Evolutionary conservation across 1,140 invertebrate genomes (phyloP).

Genomic region (Aphis gossypii): DNA sequence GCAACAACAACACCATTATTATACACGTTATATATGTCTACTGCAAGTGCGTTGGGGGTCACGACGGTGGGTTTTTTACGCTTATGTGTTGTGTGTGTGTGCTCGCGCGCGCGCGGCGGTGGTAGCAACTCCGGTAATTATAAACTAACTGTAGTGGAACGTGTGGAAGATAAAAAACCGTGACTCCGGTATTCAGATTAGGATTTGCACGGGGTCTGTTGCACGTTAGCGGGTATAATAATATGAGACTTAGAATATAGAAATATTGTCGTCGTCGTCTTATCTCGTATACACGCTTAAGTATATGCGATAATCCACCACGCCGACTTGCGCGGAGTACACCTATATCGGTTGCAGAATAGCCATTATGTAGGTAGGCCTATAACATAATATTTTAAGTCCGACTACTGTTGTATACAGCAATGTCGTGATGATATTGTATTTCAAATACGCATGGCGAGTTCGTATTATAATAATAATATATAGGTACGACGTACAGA

Average conservation of each 20-base stretch:
- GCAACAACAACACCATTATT: background rate
- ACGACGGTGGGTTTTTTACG: background rate
- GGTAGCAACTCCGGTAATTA: constrained; percentile 50
- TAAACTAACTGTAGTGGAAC: constrained; percentile 47
- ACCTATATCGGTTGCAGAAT: background rate
- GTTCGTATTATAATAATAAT: background rate
- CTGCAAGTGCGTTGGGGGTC: background rate
- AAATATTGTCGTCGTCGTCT: background rate
- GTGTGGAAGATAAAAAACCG: constrained; percentile 30
- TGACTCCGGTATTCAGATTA: constrained; percentile 46
- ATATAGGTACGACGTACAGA: background rate
- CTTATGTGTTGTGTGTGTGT: background rate
- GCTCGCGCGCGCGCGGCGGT: too few relatives aligned
- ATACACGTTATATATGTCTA: background rate
- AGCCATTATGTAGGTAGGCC: background rate
- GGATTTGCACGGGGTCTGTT: background rate
- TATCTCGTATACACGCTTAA: background rate
- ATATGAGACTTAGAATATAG: background rate
- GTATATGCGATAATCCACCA: background rate
- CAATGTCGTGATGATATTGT: constrained; percentile 15
- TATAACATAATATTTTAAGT: background rate
- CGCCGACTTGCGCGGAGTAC: background rate
- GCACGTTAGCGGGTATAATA: background rate
- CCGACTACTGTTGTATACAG: background rate
- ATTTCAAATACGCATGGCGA: background rate